Base-by-base conservation (phyloP, 92 coral and sea anemone genomes). In the Chrysogorgia sp. region DNA sequence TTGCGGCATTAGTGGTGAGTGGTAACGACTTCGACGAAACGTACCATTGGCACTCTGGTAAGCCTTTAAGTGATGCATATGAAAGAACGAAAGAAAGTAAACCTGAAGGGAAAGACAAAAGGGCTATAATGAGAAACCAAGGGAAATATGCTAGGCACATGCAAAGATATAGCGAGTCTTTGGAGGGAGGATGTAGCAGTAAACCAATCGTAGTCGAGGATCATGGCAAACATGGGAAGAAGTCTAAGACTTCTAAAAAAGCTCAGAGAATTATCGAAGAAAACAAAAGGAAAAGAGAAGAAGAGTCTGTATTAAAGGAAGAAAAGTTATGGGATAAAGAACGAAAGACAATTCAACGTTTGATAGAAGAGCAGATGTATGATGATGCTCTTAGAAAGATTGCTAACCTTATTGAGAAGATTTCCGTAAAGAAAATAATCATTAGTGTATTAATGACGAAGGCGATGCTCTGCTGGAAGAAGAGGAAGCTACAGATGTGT, bases 41-140 rank as follows among this genome's bases (percentile, higher is more conserved):
- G 15, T 86, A 89, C 58, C 93, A 89, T 76, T 89, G 93, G 93
- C 93, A 86, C 45, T 86, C 93, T 4, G 77, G 58, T 10, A 89
- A 26, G 63, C 93, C 83, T 10, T 89, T 89, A 17, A 66, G 83
- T 25, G 93, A 89, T 56, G 93, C 86, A 47, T 83, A 83, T 52
- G 86, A 86, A 17, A 83, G 93, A 76, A 86, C 82, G 2, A 67
- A 67, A 32, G 63, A 68, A 20, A 21, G 45, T 9, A 33, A 58
- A 23, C 34, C 10, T 58, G 85, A 83, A 58, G 76, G 12, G 10
- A 40, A 35, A 35, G 34, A 25, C 10, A 50, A 32, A 24, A 35
- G 64, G 24, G 69, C 59, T 14, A 9, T 2, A 21, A 80, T 58
- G 34, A 80, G 34, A 64, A 28, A 7, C 0, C 79, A 69, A 41